Percentiles rank a stretch among this genome's conserved stretches.
phyloP scores from a whole-genome alignment of 2,113 vertebrate species.

The Kobus ellipsiprymnus region DNA sequence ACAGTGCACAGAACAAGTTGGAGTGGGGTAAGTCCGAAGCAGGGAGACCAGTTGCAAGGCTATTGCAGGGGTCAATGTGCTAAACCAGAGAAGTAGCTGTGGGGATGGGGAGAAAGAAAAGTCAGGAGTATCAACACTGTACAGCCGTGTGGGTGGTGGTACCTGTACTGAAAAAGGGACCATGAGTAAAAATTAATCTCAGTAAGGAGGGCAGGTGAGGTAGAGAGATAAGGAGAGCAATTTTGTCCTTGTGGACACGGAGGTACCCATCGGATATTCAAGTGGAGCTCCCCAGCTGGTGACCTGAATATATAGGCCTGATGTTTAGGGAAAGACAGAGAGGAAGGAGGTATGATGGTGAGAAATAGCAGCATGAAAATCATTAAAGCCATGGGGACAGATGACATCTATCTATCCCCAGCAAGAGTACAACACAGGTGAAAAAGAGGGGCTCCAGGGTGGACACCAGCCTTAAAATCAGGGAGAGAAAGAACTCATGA shows the following conservation, averaged over 20 bases:
- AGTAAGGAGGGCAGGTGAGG: not conserved
- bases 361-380: not conserved
- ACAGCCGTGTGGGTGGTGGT: not conserved
- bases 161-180: not conserved
- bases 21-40: not conserved
- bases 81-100: not conserved
- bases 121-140: not conserved
- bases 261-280: not conserved
- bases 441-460: not conserved
- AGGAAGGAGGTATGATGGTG: not conserved
- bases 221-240: not conserved
- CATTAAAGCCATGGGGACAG: not conserved
- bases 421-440: not conserved
- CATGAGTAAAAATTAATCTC: not conserved
- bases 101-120: not conserved
- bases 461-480: not conserved
- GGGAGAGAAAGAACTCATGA: not conserved
- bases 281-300: not conserved
- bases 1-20: not conserved
- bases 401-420: not conserved
- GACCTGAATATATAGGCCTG: not conserved
- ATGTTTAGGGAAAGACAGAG: not conserved
- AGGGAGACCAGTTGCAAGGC: not conserved
- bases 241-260: not conserved
- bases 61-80: not conserved